A percentile compares a stretch with the other conserved stretches of the same genome.
These are phyloP conservation scores for Microtus ochrogaster DNA, from an alignment of 2,113 vertebrate species.

Conservation along the genomic window DNA sequence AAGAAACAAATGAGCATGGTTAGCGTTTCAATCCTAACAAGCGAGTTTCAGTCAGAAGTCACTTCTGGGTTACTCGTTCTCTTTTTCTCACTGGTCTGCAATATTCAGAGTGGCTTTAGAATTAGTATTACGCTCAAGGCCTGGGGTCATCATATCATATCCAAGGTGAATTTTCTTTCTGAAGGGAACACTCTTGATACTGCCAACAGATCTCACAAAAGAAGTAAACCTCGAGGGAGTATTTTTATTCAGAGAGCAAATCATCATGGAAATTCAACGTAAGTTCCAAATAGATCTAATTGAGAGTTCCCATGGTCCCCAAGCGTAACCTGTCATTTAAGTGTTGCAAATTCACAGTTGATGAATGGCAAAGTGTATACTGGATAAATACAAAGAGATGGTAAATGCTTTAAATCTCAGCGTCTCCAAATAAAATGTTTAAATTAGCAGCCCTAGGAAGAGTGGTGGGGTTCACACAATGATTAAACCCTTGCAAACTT, in stretches of 20 bases:
- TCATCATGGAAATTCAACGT: constrained; percentile 37
- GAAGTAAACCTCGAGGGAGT: constrained; percentile 45
- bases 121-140: background rate
- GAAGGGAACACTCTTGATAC: background rate
- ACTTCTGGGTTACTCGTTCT: background rate
- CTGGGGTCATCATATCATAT: background rate
- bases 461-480: background rate
- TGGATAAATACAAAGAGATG: background rate
- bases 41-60: background rate
- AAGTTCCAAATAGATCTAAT: constrained; percentile 53
- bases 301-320: constrained; percentile 45
- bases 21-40: constrained; percentile 60
- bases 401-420: constrained; percentile 38
- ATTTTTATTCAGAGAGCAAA: constrained; percentile 23
- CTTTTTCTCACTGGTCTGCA: background rate
- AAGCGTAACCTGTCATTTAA: constrained; percentile 59
- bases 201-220: constrained; percentile 42
- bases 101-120: background rate
- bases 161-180: background rate
- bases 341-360: constrained; percentile 13
- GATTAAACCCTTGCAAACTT: background rate
- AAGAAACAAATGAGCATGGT: constrained; percentile 77
- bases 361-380: background rate
- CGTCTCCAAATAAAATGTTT: constrained; percentile 35
- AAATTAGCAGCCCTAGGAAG: background rate